Base-by-base conservation (phyloP, 2,113 vertebrate species). In the Urocitellus parryii region DNA sequence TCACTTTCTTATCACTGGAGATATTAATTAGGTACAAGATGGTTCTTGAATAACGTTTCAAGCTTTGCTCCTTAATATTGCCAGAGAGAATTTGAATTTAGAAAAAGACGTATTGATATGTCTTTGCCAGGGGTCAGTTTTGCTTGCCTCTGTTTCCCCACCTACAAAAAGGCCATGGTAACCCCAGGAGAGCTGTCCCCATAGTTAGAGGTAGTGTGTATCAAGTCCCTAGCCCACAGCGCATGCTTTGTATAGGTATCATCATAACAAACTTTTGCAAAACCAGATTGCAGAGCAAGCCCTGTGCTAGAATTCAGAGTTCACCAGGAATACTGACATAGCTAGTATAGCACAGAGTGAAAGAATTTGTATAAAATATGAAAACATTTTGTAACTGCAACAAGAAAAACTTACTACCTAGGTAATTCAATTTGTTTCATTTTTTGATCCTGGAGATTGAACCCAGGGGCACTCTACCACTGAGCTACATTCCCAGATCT, bases 201-300 rank as follows among this genome's bases (percentile, higher is more conserved):
- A 22, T 0, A 27, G 48, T n/a, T 1, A 27, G 29, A 3, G 11
- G 16, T 22, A 11, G 29, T 2, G 12, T 0, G 8, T 0, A 13
- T 14, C 32, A 37, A 39, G 68, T 8, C 4, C 51, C 58, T 24
- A 2, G 8, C 3, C n/a, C 2, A 0, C 4, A 2, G 32, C 2
- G 1, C 13, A 4, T 17, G 18, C 10, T 34, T 12, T 12, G 0
- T 5, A 9, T 34, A 6, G 25, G 16, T 61, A 37, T 4, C 24
- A 3, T 18, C 63, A 2, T 7, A 63, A 16, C 39, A 32, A 1
- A 7, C 45, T 18, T 8, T 29, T 12, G 20, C 2, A 5, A 56
- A 68, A 42, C 24, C 70, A 16, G 25, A 0, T 17, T 1, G 2
- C 1, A 5, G 27, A 8, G 29, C 39, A 18, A 73, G 20, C 34